A percentile compares a stretch with the other conserved stretches of the same genome.
phyloP scores from a whole-genome alignment of 2,113 vertebrate genomes.

The Suricata suricatta region DNA sequence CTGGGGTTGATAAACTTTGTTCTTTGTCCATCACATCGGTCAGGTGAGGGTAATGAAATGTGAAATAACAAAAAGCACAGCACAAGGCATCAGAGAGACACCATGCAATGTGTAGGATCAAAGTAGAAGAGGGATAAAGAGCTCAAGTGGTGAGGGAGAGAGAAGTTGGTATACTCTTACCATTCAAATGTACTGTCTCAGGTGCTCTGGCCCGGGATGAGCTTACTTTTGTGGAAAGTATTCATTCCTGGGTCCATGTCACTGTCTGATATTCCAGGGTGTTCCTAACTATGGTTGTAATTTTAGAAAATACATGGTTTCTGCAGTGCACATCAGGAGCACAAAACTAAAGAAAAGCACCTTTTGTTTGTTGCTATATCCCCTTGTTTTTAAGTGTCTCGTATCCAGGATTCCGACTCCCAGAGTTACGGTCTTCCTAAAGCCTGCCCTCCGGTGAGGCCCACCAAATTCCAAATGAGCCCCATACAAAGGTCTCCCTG shows the following conservation, averaged over 20 bases:
- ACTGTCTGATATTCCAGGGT: not conserved
- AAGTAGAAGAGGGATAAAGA: not conserved
- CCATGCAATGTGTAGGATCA: not conserved
- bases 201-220: not conserved
- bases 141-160: not conserved
- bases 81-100: not conserved
- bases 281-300: not conserved
- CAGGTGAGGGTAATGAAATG: not conserved
- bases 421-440: not conserved
- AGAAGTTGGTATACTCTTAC: not conserved
- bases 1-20: not conserved
- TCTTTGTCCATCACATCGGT: not conserved
- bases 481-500: not conserved
- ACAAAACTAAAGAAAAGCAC: not conserved
- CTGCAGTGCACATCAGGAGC: not conserved
- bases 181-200: not conserved
- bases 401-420: not conserved
- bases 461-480: not conserved
- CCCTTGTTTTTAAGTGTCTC: not conserved
- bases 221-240: not conserved
- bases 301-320: slow-evolving; percentile 8
- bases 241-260: not conserved
- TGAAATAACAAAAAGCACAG: not conserved
- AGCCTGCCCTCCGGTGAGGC: not conserved
- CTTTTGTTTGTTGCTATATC: not conserved